Percentiles rank a stretch among this genome's conserved stretches.
phyloP scores from a whole-genome alignment of 2,113 vertebrate genomes.

The Himantopus leucocephalus region DNA sequence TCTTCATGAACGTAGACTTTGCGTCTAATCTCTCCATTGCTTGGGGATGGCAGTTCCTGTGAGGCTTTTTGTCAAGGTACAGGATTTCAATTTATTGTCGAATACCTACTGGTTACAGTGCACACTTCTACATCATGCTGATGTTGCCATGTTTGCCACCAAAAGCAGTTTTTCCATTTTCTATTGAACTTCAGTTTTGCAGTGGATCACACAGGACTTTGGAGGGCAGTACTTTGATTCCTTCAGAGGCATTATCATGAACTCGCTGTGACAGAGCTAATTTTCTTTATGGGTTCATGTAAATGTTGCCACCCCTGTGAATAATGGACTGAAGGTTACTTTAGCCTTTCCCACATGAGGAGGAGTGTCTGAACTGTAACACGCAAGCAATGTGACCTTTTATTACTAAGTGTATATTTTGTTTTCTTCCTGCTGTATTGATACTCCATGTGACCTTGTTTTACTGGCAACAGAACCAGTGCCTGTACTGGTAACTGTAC shows the following conservation, averaged over 20 bases:
- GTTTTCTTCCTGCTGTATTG: background rate
- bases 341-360: background rate
- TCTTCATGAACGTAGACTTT: background rate
- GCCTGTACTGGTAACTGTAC: background rate
- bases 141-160: background rate
- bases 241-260: background rate
- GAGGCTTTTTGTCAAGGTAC: background rate
- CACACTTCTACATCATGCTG: accelerated
- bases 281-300: background rate
- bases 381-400: background rate
- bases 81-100: background rate
- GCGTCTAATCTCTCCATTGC: background rate
- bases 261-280: background rate
- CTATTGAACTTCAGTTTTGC: background rate
- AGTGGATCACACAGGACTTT: background rate
- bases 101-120: background rate
- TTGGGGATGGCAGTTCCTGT: background rate
- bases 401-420: background rate
- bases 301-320: background rate
- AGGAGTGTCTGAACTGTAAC: background rate
- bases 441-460: background rate
- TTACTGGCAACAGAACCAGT: background rate
- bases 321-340: background rate
- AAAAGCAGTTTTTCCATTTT: background rate
- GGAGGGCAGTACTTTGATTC: background rate